Evolutionary conservation across 1,140 invertebrate species (phyloP), one percentile per base, ranked within the genome.

Genomic region (Megalopta genalis): DNA sequence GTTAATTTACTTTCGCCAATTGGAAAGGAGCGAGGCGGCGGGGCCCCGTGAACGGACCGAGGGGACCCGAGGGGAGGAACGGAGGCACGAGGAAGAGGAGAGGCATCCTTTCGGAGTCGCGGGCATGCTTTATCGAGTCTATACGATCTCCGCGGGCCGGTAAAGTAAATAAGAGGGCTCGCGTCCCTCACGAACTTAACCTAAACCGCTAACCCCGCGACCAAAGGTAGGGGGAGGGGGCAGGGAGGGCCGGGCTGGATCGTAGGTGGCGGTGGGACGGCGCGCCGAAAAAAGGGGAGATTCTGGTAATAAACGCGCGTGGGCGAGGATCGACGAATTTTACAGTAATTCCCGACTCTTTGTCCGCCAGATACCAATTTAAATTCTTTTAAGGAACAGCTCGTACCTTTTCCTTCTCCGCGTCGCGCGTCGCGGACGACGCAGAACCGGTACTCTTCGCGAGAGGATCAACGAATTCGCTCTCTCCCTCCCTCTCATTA

Each of bases 81-180:
- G 54, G 37, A 59, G 18, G 14, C 10, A 18, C 2, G 63, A 60
- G 8, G 8, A 57, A 42, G 52, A 54, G 9, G 25, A 83, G 32
- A 67, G 57, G 69, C 81, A 86, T 85, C 82, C 83, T 88, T 82
- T 86, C 81, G 81, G 80, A 89, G 82, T 85, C 86, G 85, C 88
- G 86, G 77, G 54, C 65, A 83, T 80, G 83, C 72, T 86, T 91
- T 90, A 91, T 90, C 90, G 83, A 80, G 57, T 75, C 86, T 85
- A 84, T 86, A 86, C 86, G 86, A 91, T 91, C 90, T 91, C 42
- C 57, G 71, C 64, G 68, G 79, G 79, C 68, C 88, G 87, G 88
- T 88, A 90, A 90, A 89, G 89, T 88, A 90, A 91, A 90, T 91
- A 91, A 91, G 85, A 90, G 88, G 86, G 88, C 85, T 88, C 82